Percentiles rank a stretch among this genome's conserved stretches.
These are phyloP conservation scores for Drosophila affinis DNA, from an alignment of 2,888 invertebrate genomes.

Conservation along the genomic window DNA sequence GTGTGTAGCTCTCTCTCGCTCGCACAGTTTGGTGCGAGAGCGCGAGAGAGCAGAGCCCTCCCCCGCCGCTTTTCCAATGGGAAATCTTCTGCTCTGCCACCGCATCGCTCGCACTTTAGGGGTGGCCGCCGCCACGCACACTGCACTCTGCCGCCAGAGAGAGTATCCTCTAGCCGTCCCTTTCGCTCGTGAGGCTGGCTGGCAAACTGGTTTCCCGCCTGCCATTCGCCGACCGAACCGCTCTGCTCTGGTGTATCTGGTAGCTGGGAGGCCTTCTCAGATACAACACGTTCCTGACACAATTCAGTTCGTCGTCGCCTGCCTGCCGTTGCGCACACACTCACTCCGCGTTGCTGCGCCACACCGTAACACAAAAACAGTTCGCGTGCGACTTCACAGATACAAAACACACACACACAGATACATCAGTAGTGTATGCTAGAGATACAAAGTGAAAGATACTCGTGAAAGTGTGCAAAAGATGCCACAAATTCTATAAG, in stretches of 20 bases:
- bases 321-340: constrained; percentile 83
- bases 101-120: constrained; percentile 44
- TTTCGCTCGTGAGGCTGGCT: no score
- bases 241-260: constrained; percentile 26
- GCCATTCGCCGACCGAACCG: constrained; percentile 60
- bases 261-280: constrained; percentile 56
- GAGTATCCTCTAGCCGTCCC: constrained; percentile 16
- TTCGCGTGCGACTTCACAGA: constrained; percentile 46
- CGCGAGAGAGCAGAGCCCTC: constrained; percentile 17
- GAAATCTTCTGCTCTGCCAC: constrained; percentile 50
- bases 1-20: constrained; percentile 47
- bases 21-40: not conserved
- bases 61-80: constrained; percentile 65
- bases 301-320: constrained; percentile 84
- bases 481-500: constrained; percentile 60
- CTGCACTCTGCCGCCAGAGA: not conserved
- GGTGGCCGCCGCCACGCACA: not conserved
- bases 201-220: constrained; percentile 74
- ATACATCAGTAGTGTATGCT: constrained; percentile 12
- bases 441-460: constrained; percentile 17
- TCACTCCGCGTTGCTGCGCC: constrained; percentile 65
- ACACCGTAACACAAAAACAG: constrained; percentile 28
- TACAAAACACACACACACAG: constrained; percentile 33
- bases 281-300: constrained; percentile 73
- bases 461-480: constrained; percentile 39